Conservation (phyloP, 2,797 vertebrate species). For the Gephyroberyx darwinii region DNA sequence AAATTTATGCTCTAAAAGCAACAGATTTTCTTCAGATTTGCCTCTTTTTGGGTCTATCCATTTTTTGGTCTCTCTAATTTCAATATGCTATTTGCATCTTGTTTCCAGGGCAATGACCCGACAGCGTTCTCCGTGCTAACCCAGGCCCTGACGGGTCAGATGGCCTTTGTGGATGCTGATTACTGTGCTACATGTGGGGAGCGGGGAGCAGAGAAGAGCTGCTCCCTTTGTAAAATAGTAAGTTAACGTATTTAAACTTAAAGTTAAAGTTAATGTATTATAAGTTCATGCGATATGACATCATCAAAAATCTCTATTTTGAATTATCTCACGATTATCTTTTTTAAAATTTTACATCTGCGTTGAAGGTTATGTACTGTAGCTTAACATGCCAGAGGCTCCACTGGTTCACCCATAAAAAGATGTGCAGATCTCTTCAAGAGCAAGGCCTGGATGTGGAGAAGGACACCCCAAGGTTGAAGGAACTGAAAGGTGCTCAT, state of each 20-base stretch:
- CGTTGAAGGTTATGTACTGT: constrained; percentile 86
- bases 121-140: constrained; percentile 88
- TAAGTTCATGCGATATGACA: background rate
- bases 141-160: constrained; percentile 89
- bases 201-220: constrained; percentile 86
- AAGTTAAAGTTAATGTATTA: too few species aligned
- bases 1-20: too few species aligned
- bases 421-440: constrained; percentile 83
- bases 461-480: constrained; percentile 79
- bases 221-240: constrained; percentile 90
- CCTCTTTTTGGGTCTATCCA: too few species aligned
- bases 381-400: constrained; percentile 86
- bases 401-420: constrained; percentile 91
- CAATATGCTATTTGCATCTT: background rate
- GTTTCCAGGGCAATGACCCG: constrained; percentile 86
- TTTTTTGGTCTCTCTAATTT: background rate
- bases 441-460: constrained; percentile 82
- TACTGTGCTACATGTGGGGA: constrained; percentile 90
- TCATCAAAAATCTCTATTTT: background rate
- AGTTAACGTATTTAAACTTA: too few species aligned
- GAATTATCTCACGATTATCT: background rate
- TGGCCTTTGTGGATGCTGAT: constrained; percentile 87
- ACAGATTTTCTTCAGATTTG: background rate
- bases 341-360: constrained; percentile 11
- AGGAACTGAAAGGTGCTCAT: constrained; percentile 65